Conservation (phyloP, 2,888 invertebrate genomes). For the Euplexia lucipara region DNA sequence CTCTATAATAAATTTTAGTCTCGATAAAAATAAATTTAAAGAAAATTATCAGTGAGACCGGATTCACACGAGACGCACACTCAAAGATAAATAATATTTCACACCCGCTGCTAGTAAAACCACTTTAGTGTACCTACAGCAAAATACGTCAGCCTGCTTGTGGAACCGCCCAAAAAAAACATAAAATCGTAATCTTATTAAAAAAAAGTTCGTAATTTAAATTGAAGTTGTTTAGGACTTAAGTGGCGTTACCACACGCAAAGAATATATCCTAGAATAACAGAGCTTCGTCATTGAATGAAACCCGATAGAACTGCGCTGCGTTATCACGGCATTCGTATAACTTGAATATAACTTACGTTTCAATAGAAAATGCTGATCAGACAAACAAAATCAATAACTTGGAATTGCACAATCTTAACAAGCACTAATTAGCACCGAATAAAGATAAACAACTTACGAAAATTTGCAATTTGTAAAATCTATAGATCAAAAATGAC, state of each 20-base stretch:
- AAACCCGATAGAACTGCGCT: slow-evolving; percentile 56
- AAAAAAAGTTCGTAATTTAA: slow-evolving; percentile 22
- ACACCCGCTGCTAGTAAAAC: slow-evolving; percentile 12
- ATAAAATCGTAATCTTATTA: slow-evolving; percentile 13
- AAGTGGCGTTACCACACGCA: slow-evolving; percentile 4
- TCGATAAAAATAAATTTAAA: slow-evolving; percentile 15
- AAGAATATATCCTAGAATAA: slow-evolving; percentile 66
- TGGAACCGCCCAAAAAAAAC: slow-evolving; percentile 65
- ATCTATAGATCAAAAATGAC: slow-evolving; percentile 85
- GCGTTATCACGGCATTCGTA: slow-evolving; percentile 61
- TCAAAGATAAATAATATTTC: slow-evolving; percentile 26
- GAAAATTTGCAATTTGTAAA: slow-evolving; percentile 73
- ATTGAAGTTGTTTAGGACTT: slow-evolving; percentile 17
- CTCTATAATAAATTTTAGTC: slow-evolving; percentile 21
- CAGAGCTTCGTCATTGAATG: slow-evolving; percentile 81
- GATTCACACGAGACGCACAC: slow-evolving; percentile 18
- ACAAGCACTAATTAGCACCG: slow-evolving; percentile 63
- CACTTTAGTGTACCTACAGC: slow-evolving; percentile 12
- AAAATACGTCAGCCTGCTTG: slow-evolving; percentile 29
- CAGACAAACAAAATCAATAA: slow-evolving; percentile 59
- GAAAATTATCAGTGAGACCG: slow-evolving; percentile 20
- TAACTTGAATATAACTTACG: slow-evolving; percentile 67
- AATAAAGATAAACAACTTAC: slow-evolving; percentile 64
- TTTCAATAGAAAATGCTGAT: slow-evolving; percentile 55
- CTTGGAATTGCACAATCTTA: slow-evolving; percentile 53